phyloP scores from a whole-genome alignment of 1,140 invertebrate genomes.

The Trachelipus rathkii region DNA sequence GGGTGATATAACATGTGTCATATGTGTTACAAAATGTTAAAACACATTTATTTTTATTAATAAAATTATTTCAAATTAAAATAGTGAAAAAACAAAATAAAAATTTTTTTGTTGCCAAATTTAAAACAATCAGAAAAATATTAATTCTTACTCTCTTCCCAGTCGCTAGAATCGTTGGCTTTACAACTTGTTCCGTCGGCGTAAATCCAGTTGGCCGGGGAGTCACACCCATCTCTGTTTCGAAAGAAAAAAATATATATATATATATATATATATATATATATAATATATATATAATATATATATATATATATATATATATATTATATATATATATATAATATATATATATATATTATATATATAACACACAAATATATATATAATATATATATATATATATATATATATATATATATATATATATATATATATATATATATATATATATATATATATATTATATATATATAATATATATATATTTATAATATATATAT shows the following conservation, averaged over 20 bases:
- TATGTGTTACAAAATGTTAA: too few relatives aligned
- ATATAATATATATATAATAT: too few relatives aligned
- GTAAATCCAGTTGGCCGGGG: conserved; percentile 41
- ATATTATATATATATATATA: not conserved
- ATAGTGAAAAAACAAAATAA: too few relatives aligned
- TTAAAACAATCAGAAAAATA: too few relatives aligned
- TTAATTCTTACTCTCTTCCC: conserved; percentile 32
- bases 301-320: not conserved
- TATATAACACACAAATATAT: too few relatives aligned
- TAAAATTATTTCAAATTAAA: too few relatives aligned
- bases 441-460: not conserved
- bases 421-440: too few relatives aligned
- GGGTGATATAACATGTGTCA: too few relatives aligned
- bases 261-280: too few relatives aligned
- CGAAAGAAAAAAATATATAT: not conserved
- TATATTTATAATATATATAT: not conserved
- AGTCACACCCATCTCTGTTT: conserved; percentile 40
- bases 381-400: not conserved
- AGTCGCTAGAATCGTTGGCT: conserved; percentile 43
- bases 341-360: not conserved
- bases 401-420: too few relatives aligned
- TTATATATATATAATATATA: not conserved
- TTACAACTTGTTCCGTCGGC: conserved; percentile 40
- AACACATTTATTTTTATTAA: too few relatives aligned
- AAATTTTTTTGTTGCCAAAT: too few relatives aligned